Base-by-base conservation (phyloP, 35 echinoderm and acorn worm genomes). In the Lytechinus pictus region DNA sequence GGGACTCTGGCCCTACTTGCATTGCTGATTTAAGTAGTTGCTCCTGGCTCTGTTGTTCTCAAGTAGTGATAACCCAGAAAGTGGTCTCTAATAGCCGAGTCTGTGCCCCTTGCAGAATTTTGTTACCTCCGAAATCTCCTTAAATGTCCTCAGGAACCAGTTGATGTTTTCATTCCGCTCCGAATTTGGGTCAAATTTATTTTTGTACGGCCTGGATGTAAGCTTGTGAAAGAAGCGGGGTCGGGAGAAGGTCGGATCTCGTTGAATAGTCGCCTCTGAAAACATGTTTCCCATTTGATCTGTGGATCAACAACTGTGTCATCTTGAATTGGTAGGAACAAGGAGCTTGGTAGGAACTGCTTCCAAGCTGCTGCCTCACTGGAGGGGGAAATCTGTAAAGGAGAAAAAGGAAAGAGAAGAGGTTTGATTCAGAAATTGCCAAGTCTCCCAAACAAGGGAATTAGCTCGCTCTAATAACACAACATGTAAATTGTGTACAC, bases 201-300 rank as follows among this genome's bases (percentile, higher is more conserved):
- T 93, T 93, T 93, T 93, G 52, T 27, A 53, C 53, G 27, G 92
- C 53, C 92, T 93, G 92, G 27, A 54, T 28, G 92, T 93, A 93
- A 93, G 28, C 92, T 54, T 53, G 92, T 54, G 53, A 27, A 93
- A 93, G 21, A 57, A 93, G 92, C n/a, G 92, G 92, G 92, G 92
- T 93, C 92, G 53, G 92, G 53, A 4, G 27, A 55, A 54, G 92
- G 92, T 93, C 92, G 54, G 53, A 93, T 93, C 54, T 27, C 54
- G 55, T 10, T 53, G 54, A 93, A 93, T 93, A 93, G 92, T 57
- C 55, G 54, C 92, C 92, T 93, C 92, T n/a, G 53, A 93, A 93
- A 93, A 93, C 92, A 93, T 93, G 92, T 93, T 93, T 57, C 92
- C 92, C 92, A 93, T 93, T 93, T 93, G 28, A 57, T 93, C 54